Evolutionary conservation across 1,140 invertebrate species (phyloP), one percentile per base, ranked within the genome.

Genomic region (Drosophila equinoxialis): DNA sequence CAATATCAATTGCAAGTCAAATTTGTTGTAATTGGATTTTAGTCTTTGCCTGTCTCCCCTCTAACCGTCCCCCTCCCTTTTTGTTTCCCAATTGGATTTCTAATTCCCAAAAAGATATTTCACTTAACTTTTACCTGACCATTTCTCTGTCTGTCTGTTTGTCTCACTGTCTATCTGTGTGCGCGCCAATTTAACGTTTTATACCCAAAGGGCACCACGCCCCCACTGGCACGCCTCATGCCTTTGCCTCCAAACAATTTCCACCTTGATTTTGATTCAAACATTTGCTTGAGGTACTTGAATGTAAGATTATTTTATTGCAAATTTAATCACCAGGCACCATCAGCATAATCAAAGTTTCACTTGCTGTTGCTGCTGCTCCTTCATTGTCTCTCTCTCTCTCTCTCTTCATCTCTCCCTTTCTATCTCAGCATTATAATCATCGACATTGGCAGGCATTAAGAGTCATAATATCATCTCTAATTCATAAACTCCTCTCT

Each of bases 271-370:
- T 51, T 51, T 51, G 45, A 51, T 51, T 51, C 45, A 51, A 35
- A 59, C 58, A 68, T 41, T 64, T 64, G 65, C 41, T 45, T 58
- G 74, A 51, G 45, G 55, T 71, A 77, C 70, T 77, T 73, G 48
- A 59, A 54, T 30, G 41, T 41, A 54, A 64, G 79, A 74, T 87
- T 68, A 83, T 81, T 90, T 89, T 79, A 77, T 79, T 74, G 74
- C 80, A 90, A 90, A 81, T 79, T 90, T 90, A 90, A 90, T 90
- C 87, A 81, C 87, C 55, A 71, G 30, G 70, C 51, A 68, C 87
- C 86, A 90, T 90, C 87, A 81, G 77, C 74, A 81, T 87, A 87
- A 90, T 90, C 87, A 87, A 77, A 77, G 75, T 59, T 61, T 57
- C 55, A 62, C 14, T 39, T 17, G n/a, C 57, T 10, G 1, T n/a